Percentiles rank a stretch among this genome's conserved stretches.
These are phyloP conservation scores for Sinotaia quadrata DNA, from an alignment of 2,888 invertebrate genomes.

Conservation along the genomic window DNA sequence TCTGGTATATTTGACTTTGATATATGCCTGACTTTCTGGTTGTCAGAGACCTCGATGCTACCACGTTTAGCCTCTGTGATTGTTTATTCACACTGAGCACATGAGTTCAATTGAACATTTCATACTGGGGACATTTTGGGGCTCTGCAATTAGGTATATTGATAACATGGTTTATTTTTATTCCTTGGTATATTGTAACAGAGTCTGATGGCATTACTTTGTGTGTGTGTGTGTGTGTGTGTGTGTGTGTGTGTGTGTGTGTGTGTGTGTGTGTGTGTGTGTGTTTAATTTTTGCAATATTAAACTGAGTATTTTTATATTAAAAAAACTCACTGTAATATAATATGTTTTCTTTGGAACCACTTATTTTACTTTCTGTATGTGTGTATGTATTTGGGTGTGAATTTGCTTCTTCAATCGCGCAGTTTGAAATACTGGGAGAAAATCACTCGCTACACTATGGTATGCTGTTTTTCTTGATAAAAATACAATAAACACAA, in stretches of 20 bases:
- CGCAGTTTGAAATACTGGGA: no score
- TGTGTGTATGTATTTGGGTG: conserved; percentile 5
- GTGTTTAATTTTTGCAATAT: conserved; percentile 5
- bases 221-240: not conserved
- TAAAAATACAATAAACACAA: no score
- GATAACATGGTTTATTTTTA: not conserved
- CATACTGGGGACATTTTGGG: not conserved
- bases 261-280: conserved; percentile 11
- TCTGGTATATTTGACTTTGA: not conserved
- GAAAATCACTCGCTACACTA: no score
- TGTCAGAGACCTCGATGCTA: not conserved
- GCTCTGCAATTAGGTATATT: not conserved
- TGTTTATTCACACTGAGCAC: not conserved
- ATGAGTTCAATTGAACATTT: not conserved
- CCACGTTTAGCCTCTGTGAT: not conserved
- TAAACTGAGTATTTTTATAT: no score
- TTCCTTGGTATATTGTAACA: not conserved
- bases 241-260: not conserved
- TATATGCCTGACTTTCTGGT: not conserved
- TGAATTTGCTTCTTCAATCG: not conserved
- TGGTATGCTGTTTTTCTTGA: no score
- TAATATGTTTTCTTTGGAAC: no score
- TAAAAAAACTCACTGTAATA: no score
- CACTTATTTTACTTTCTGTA: conserved; percentile 6
- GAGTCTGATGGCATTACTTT: not conserved